These are phyloP conservation scores for Nomada ruficornis DNA, from an alignment of 2,888 invertebrate species.

Conservation along the genomic window DNA sequence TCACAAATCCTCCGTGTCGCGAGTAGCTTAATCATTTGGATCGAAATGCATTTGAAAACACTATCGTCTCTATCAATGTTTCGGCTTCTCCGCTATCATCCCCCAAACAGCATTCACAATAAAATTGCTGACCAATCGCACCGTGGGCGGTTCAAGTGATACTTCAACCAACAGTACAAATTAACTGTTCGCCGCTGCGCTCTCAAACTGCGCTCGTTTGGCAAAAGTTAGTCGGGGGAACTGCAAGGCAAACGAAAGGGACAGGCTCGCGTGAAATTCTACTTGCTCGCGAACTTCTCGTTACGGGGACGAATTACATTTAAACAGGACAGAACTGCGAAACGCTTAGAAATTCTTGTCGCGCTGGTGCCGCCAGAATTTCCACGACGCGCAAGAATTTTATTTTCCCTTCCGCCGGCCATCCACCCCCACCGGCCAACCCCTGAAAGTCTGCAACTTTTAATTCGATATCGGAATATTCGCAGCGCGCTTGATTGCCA, in stretches of 20 bases:
- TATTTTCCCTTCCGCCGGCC: neutral
- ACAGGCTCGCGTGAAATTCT: slow-evolving; percentile 9
- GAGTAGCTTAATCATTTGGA: too few species aligned
- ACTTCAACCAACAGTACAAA: neutral
- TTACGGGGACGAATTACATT: slow-evolving; percentile 17
- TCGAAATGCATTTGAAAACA: too few species aligned
- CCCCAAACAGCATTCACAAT: neutral
- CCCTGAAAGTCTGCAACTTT: slow-evolving; percentile 26
- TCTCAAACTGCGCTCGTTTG: slow-evolving; percentile 20
- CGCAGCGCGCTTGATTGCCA: slow-evolving; percentile 39
- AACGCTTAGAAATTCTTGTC: slow-evolving; percentile 11
- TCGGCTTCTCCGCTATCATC: too few species aligned
- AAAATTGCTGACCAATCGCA: neutral
- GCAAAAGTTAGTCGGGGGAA: slow-evolving; percentile 3
- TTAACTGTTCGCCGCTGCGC: neutral
- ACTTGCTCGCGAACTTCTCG: neutral
- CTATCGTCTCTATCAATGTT: too few species aligned
- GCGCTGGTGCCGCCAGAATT: neutral
- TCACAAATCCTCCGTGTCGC: too few species aligned
- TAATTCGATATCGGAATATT: slow-evolving; percentile 54
- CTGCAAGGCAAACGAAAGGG: neutral
- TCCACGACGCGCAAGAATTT: slow-evolving; percentile 22
- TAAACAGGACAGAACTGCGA: slow-evolving; percentile 8
- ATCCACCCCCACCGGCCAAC: neutral
- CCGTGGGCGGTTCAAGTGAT: neutral